These are phyloP conservation scores for Muntiacus reevesi DNA, from an alignment of 2,113 vertebrate genomes.

Conservation along the genomic window DNA sequence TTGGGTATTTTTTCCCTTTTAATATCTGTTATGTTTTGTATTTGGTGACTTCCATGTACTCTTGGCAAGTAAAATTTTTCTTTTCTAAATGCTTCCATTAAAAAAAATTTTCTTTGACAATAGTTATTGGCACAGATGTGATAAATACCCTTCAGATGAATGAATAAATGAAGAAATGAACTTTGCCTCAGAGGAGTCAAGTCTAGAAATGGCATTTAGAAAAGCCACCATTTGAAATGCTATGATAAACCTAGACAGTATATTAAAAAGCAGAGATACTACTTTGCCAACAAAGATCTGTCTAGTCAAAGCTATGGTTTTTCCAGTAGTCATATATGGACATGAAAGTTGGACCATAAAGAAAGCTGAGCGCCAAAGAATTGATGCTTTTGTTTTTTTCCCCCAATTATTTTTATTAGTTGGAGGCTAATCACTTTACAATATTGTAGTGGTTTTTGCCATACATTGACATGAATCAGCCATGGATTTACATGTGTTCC, in stretches of 20 bases:
- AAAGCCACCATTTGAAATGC: background rate
- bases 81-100: background rate
- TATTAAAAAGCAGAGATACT: background rate
- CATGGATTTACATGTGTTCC: too few species aligned
- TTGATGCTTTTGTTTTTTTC: background rate
- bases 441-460: too few species aligned
- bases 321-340: background rate
- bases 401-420: too few species aligned
- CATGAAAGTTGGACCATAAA: background rate
- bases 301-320: background rate
- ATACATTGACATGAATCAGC: too few species aligned
- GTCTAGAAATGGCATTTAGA: conserved; percentile 28
- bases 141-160: conserved; percentile 13
- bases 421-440: too few species aligned
- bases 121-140: background rate
- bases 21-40: conserved; percentile 4
- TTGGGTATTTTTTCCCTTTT: background rate
- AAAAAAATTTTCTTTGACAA: background rate
- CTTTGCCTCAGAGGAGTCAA: background rate
- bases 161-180: conserved; percentile 16
- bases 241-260: background rate
- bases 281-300: background rate
- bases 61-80: background rate
- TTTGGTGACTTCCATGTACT: background rate
- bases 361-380: background rate